A percentile compares a stretch with the other conserved stretches of the same genome.
Evolutionary conservation across 1,140 invertebrate genomes (phyloP).

Genomic region (Drosophila simulans): DNA sequence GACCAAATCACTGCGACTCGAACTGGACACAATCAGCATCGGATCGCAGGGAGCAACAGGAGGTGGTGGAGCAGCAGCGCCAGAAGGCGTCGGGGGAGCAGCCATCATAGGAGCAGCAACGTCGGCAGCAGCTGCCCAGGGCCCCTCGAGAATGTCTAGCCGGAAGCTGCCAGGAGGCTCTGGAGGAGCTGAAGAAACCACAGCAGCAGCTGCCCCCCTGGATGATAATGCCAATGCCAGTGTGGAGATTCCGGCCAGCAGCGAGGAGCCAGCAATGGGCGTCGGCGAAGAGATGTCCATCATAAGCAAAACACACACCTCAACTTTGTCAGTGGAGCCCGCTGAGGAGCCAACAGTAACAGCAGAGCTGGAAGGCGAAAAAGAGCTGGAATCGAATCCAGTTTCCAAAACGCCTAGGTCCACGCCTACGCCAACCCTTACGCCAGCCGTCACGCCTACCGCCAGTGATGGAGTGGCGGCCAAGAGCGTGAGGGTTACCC

Average conservation of each 20-base stretch:
- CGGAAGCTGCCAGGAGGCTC: conserved; percentile 58
- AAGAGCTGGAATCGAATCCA: conserved; percentile 11
- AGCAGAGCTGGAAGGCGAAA: conserved; percentile 4
- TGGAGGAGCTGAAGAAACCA: conserved; percentile 7
- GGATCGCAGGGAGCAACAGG: conserved; percentile 39
- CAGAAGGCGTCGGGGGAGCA: conserved; percentile 24
- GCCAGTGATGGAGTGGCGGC: conserved; percentile 13
- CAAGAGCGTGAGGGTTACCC: conserved; percentile 61
- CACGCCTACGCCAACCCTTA: conserved; percentile 31
- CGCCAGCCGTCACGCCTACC: conserved; percentile 10
- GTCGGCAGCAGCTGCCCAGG: conserved; percentile 68
- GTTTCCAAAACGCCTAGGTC: conserved; percentile 19
- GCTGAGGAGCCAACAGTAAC: background rate
- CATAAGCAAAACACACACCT: conserved; percentile 8
- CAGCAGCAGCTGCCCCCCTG: conserved; percentile 7
- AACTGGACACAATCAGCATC: conserved; percentile 64
- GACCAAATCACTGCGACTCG: conserved; percentile 68
- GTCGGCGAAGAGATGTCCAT: background rate
- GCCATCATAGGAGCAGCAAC: conserved; percentile 77
- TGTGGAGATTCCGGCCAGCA: conserved; percentile 16
- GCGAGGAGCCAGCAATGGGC: conserved; percentile 20
- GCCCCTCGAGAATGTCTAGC: conserved; percentile 74
- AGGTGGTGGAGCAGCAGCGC: conserved; percentile 15
- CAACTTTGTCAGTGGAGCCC: conserved; percentile 9
- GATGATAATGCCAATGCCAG: conserved; percentile 39